Base-by-base conservation (phyloP, 2,888 invertebrate genomes). In the Heliconius ismenius region DNA sequence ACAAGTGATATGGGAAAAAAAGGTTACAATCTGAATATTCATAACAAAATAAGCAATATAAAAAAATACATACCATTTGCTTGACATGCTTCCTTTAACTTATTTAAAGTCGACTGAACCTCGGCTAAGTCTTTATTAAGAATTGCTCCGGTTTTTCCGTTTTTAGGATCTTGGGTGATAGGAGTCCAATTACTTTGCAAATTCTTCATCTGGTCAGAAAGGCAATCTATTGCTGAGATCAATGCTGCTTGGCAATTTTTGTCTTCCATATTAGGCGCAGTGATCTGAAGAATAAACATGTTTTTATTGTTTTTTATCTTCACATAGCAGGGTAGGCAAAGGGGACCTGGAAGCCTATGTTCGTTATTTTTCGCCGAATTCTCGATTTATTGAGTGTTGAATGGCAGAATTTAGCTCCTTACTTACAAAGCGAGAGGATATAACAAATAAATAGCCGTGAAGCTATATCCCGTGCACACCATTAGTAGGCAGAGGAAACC, bases 231-330 rank as follows among this genome's bases (percentile, higher is more conserved):
- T 24, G 80, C 73, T 32, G 76, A 73, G 18, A 77, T 49, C 39
- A 81, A 62, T 21, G 76, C 70, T 28, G 69, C 62, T 69, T 81
- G 74, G 63, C 81, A 80, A 13, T 64, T 62, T n/a, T 60, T 54
- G 21, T 81, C 73, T 24, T 77, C 68, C 13, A 80, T 79, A 54
- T 39, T 80, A 39, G 79, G 73, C 4, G 78, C 79, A 39, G 78
- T 74, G 64, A 83, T 63, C 80, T 76, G 32, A 78, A 78, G 2
- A 67, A 67, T 1, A 28, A 65, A 68, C 77, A 36, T 78, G 64
- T 77, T 13, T 39, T 15, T 36, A 21, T 49, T 28, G 0, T 49
- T 21, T 49, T 18, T 49, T 49, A 21, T 49, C 2, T 7, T 21
- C 18, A 49, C 18, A 49, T 49, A 21, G 18, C 2, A 49, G 49